Evolutionary conservation across 23 tunicate species (phyloP), one percentile per base, ranked within the genome.

Genomic region (Botrylloides violaceus): DNA sequence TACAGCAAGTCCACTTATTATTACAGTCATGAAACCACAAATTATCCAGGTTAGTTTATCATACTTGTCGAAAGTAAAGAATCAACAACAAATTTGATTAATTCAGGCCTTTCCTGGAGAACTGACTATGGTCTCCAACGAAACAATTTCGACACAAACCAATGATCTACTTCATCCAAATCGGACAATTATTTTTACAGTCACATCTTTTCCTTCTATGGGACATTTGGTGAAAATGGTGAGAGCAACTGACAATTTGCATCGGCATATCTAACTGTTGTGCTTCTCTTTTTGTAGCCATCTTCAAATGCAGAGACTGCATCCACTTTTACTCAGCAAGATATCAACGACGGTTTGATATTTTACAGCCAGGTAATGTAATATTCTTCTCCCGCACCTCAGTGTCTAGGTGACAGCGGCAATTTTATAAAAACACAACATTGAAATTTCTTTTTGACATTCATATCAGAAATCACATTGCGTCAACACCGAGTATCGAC

Each of bases 281-380:
- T n/a, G n/a, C n/a, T n/a, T n/a, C n/a, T n/a, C n/a, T n/a, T n/a
- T n/a, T n/a, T n/a, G n/a, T n/a, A n/a, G n/a, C n/a, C n/a, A n/a
- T n/a, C n/a, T n/a, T n/a, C n/a, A n/a, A n/a, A n/a, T n/a, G n/a
- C n/a, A n/a, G n/a, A n/a, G n/a, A n/a, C n/a, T n/a, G 1, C 1
- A 65, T 21, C 27, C 19, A 5, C 34, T 12, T 87, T 87, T 49
- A 61, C 82, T 0, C 95, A 79, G 49, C 32, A 36, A n/a, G 86
- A 87, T 22, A 49, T 87, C 3, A 57, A 87, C 30, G 75, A 70
- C 3, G 79, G 79, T 20, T 5, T 50, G 12, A 39, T 87, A 2
- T 58, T 59, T 30, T 87, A 59, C 79, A 70, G 76, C 36, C 95
- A 87, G 82, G 95, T 87, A 34, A 5, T n/a, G n/a, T n/a, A n/a